Conservation (phyloP, 2,113 vertebrate genomes). For the Psephotus haematonotus region DNA sequence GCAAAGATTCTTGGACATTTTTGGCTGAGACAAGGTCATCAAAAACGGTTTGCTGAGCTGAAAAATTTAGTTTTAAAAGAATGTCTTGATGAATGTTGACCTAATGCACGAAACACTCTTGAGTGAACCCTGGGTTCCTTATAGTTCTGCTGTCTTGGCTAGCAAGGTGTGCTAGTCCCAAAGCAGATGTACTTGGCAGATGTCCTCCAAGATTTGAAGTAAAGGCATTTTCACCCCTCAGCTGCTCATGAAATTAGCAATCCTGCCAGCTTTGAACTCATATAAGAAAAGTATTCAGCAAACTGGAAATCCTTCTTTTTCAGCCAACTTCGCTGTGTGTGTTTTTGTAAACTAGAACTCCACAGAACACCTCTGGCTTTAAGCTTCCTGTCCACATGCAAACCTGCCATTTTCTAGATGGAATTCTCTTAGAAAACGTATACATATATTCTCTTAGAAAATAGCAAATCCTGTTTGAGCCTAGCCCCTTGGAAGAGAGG, state of each 20-base stretch:
- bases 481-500: neutral
- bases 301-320: neutral
- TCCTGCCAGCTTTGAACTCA: slow-evolving; percentile 2
- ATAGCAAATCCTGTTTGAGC: neutral
- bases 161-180: slow-evolving; percentile 44
- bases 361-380: neutral
- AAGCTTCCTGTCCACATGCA: neutral
- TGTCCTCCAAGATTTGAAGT: neutral
- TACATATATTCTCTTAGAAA: neutral
- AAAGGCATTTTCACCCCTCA: slow-evolving; percentile 8
- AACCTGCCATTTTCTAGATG: neutral
- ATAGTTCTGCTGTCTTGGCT: slow-evolving; percentile 47
- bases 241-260: slow-evolving; percentile 1
- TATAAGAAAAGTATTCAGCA: neutral
- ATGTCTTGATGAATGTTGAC: slow-evolving; percentile 4
- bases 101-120: slow-evolving; percentile 6
- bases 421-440: neutral
- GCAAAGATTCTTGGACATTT: slow-evolving; percentile 17
- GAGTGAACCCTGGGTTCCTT: neutral
- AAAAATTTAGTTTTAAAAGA: neutral
- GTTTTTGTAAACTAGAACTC: neutral
- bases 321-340: neutral
- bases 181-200: slow-evolving; percentile 47
- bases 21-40: neutral
- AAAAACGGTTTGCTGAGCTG: neutral